Percentiles rank a stretch among this genome's conserved stretches.
Evolutionary conservation across 2,888 invertebrate genomes (phyloP).

Genomic region (Ornithoptera alexandrae): DNA sequence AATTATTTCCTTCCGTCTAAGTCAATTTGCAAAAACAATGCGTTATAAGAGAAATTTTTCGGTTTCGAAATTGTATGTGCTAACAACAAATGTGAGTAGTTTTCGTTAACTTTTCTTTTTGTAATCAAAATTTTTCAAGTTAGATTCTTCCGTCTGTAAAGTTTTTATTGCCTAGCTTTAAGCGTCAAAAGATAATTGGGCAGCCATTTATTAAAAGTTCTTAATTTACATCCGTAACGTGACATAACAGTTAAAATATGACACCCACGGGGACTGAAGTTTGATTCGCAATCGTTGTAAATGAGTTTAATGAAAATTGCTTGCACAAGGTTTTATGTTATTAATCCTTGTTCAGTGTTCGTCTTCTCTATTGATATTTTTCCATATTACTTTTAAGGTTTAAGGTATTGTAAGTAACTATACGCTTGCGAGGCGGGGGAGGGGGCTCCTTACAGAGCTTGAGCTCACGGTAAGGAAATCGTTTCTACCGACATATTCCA

Average conservation of each 20-base stretch:
- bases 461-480: too few relatives aligned
- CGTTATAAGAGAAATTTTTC: not conserved
- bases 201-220: constrained; percentile 23
- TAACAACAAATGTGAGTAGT: not conserved
- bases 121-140: constrained; percentile 22
- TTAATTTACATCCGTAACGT: not conserved
- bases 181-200: constrained; percentile 25
- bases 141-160: constrained; percentile 9
- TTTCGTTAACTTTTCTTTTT: constrained; percentile 9
- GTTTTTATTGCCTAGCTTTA: constrained; percentile 23
- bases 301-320: not conserved
- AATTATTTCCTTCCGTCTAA: too few relatives aligned
- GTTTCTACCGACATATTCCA: too few relatives aligned
- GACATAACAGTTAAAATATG: not conserved
- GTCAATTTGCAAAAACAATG: too few relatives aligned
- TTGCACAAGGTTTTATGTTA: not conserved
- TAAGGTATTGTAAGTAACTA: too few relatives aligned
- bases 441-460: too few relatives aligned
- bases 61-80: not conserved
- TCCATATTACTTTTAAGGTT: too few relatives aligned
- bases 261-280: not conserved
- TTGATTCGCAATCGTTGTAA: constrained; percentile 1
- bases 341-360: too few relatives aligned
- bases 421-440: too few relatives aligned
- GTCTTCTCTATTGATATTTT: too few relatives aligned